Percentiles rank a stretch among this genome's conserved stretches.
Evolutionary conservation across 1,140 invertebrate species (phyloP).

Genomic region (Tetraneura akinire): DNA sequence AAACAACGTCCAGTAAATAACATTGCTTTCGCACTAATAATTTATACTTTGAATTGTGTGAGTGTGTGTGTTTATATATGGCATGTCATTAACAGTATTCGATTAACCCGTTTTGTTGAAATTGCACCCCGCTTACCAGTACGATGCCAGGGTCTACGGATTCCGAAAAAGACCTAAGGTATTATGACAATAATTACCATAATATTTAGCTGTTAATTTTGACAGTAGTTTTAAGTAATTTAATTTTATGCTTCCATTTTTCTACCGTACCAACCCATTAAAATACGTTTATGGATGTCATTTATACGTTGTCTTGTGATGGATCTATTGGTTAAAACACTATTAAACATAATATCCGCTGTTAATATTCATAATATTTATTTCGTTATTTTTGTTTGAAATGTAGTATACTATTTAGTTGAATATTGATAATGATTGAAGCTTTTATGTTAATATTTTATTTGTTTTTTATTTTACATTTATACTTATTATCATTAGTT

Average conservation of each 20-base stretch:
- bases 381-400: too few species aligned
- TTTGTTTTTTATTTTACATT: too few species aligned
- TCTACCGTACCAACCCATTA: background rate
- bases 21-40: constrained; percentile 11
- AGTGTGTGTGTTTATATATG: background rate
- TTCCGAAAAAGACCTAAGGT: constrained; percentile 29
- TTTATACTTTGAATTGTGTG: constrained; percentile 3
- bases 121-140: background rate
- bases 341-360: too few species aligned
- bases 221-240: background rate
- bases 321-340: too few species aligned
- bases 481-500: too few species aligned
- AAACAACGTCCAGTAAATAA: background rate
- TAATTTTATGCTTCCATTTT: background rate
- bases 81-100: constrained; percentile 5
- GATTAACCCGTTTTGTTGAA: background rate
- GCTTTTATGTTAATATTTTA: too few species aligned
- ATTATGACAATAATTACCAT: background rate
- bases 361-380: too few species aligned
- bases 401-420: too few species aligned
- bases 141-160: constrained; percentile 32
- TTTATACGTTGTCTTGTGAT: too few species aligned
- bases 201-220: background rate
- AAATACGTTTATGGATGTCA: too few species aligned
- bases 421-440: too few species aligned